Evolutionary conservation across 64 coral and sea anemone species (phyloP), one percentile per base, ranked within the genome.

Genomic region (Platygyra sinensis): DNA sequence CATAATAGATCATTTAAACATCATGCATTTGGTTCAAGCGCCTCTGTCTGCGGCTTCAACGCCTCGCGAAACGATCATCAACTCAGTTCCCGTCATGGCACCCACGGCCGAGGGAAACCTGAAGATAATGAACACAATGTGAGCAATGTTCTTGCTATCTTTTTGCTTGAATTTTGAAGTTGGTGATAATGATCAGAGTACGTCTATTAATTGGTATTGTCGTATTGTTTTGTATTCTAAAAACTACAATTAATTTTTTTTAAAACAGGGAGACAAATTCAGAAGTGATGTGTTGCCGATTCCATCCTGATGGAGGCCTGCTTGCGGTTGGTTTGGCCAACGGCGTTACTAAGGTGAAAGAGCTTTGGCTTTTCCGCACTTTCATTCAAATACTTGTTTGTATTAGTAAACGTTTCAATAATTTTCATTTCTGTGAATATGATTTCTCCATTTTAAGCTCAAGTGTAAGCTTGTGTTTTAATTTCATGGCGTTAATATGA

Each of bases 231-330:
- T 32, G 30, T 82, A 16, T 78, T 69, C 30, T 49, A 80, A 36
- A 85, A 79, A 20, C 30, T 67, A 22, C 30, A 67, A 25, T 59
- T 59, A 38, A 67, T 60, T 88, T 28, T 20, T 10, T 52, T 88
- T 86, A 55, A 77, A 38, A 50, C 88, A 99, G 97, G 88, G 91
- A 99, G 79, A 89, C 94, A n/a, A 93, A 96, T 84, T 93, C 90
- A 2, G 97, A 96, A 75, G 94, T 99, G 17, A 99, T 99, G 97
- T 96, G 97, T 69, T 99, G 97, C 88, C 94, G 97, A 80, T 99
- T 99, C 55, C 91, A 94, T 69, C 87, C 83, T 12, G 83, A 95
- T 78, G 97, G 97, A 12, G 72, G 88, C 63, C 76, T 99, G 10
- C 65, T 99, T 1, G 97, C 97, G 54, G 94, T 90, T 78, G 97